Evolutionary conservation across 2,113 vertebrate genomes (phyloP).

Genomic region (Heloderma charlesbogerti): DNA sequence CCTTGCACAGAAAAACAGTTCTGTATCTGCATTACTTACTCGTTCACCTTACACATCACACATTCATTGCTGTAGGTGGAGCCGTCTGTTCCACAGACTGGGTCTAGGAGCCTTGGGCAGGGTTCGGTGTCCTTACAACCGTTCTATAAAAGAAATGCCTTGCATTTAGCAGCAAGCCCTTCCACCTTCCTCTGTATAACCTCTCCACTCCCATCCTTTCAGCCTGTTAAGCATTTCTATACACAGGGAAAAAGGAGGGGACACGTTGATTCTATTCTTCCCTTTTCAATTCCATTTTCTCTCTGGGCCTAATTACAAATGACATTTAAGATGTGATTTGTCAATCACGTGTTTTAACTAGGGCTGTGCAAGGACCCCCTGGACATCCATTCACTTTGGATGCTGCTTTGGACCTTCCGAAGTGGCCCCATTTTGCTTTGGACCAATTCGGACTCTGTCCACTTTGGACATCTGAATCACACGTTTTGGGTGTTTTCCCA

Average conservation of each 20-base stretch:
- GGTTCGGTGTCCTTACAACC: constrained; percentile 44
- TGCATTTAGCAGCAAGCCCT: background rate
- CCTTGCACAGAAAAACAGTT: background rate
- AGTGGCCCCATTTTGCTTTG: no score
- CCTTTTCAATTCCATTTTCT: constrained; percentile 17
- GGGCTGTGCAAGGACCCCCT: no score
- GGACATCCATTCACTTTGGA: no score
- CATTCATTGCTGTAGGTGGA: constrained; percentile 63
- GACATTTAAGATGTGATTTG: no score
- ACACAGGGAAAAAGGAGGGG: background rate
- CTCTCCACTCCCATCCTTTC: background rate
- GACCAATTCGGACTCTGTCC: no score
- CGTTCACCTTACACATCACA: constrained; percentile 40
- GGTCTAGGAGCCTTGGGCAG: constrained; percentile 52
- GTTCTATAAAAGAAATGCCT: constrained; percentile 35
- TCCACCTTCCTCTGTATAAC: background rate
- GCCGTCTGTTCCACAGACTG: constrained; percentile 31
- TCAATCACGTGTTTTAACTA: no score
- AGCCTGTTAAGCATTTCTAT: background rate
- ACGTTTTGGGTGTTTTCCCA: no score
- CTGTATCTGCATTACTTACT: background rate
- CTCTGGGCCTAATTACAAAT: background rate
- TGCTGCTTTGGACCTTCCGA: no score
- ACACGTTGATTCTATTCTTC: constrained; percentile 32
- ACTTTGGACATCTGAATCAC: no score